These are phyloP conservation scores for Amniataba percoides DNA, from an alignment of 2,797 vertebrate species.

Conservation along the genomic window DNA sequence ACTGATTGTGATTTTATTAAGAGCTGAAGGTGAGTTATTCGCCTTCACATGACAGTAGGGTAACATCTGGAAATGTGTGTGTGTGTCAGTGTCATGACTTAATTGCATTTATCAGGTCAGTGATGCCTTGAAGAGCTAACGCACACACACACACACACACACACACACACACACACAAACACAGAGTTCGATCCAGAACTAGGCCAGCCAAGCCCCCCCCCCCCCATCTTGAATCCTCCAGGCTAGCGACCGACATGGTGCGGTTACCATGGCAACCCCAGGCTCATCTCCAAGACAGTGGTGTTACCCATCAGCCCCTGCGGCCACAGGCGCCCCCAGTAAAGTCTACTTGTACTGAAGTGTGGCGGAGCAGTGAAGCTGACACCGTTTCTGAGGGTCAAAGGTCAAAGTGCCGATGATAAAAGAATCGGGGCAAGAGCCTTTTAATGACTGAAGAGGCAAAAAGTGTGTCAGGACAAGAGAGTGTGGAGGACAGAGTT, in stretches of 20 bases:
- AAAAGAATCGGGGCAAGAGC: constrained; percentile 4
- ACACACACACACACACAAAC: constrained; percentile 32
- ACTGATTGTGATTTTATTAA: background rate
- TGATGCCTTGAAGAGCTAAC: constrained; percentile 44
- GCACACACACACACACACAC: constrained; percentile 18
- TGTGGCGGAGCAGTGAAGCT: constrained; percentile 4
- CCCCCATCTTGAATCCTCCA: constrained; percentile 58
- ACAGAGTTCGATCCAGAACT: constrained; percentile 57
- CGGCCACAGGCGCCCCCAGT: constrained; percentile 34
- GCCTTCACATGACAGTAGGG: background rate
- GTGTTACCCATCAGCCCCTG: constrained; percentile 54
- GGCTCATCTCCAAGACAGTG: constrained; percentile 66
- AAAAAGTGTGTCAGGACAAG: background rate
- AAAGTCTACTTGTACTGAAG: constrained; percentile 5
- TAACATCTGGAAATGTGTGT: constrained; percentile 17
- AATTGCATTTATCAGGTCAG: constrained; percentile 73
- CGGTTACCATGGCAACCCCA: constrained; percentile 65
- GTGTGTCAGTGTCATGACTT: constrained; percentile 32
- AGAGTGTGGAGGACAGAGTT: background rate
- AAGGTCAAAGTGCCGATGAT: constrained; percentile 23
- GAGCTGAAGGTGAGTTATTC: background rate
- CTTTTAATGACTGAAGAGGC: constrained; percentile 7
- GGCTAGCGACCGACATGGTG: constrained; percentile 52
- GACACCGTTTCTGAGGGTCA: constrained; percentile 10
- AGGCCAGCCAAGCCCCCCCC: constrained; percentile 66